These are phyloP conservation scores for Drosophila serrata DNA, from an alignment of 1,140 invertebrate genomes.

Conservation along the genomic window DNA sequence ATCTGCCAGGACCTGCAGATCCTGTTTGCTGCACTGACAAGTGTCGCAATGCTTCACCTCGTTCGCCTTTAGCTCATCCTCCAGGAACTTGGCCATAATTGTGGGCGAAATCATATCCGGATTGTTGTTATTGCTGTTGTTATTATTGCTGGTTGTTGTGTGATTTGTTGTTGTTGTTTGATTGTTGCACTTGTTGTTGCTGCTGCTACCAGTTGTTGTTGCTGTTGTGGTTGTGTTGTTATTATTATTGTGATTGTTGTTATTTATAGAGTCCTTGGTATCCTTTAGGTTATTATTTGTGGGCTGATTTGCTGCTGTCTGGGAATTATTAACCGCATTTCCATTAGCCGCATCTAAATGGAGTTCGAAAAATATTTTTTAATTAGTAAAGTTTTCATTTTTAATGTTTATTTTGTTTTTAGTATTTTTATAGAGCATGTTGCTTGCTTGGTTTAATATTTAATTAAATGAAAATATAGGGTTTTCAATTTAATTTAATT, in stretches of 20 bases:
- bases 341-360: slow-evolving; percentile 46
- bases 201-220: slow-evolving; percentile 44
- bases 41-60: slow-evolving; percentile 92
- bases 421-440: not conserved
- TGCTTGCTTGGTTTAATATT: not conserved
- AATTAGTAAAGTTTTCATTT: not conserved
- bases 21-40: slow-evolving; percentile 90
- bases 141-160: slow-evolving; percentile 50
- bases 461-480: not conserved
- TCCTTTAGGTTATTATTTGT: slow-evolving; percentile 45
- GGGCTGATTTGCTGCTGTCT: slow-evolving; percentile 44
- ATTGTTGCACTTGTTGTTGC: slow-evolving; percentile 56
- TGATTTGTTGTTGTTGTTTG: slow-evolving; percentile 39
- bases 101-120: slow-evolving; percentile 95
- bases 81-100: slow-evolving; percentile 96
- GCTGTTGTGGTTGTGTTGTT: slow-evolving; percentile 62
- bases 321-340: slow-evolving; percentile 45
- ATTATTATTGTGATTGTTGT: slow-evolving; percentile 47
- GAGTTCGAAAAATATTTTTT: not conserved
- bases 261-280: slow-evolving; percentile 56
- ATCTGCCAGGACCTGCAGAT: slow-evolving; percentile 87
- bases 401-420: not conserved
- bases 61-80: slow-evolving; percentile 92
- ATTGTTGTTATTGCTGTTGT: slow-evolving; percentile 86
- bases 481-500: not conserved